phyloP scores from a whole-genome alignment of 1,140 invertebrate species.

The Hormaphis cornu region DNA sequence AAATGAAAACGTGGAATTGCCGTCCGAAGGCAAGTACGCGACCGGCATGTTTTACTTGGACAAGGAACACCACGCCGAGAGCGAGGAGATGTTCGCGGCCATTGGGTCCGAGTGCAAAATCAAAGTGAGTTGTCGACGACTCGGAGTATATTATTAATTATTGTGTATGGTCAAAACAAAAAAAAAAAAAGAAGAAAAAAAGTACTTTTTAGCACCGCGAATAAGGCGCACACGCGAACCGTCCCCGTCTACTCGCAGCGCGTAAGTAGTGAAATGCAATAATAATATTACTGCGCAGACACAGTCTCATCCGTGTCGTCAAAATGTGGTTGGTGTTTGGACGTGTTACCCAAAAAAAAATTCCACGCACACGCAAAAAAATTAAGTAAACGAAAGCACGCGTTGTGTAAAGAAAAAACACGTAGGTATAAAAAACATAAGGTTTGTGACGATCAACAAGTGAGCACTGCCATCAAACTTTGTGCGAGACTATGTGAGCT shows the following conservation, averaged over 20 bases:
- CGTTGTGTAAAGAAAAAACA: background rate
- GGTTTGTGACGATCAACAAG: constrained; percentile 1
- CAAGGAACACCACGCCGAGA: constrained; percentile 65
- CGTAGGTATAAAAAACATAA: background rate
- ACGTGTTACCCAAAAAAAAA: too few species aligned
- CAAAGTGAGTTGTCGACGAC: constrained; percentile 45
- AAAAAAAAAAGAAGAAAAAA: background rate
- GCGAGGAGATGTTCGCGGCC: constrained; percentile 68
- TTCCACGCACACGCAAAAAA: too few species aligned
- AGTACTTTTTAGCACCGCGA: constrained; percentile 12
- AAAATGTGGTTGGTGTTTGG: too few species aligned
- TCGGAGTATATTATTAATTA: constrained; percentile 33
- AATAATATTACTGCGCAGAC: background rate
- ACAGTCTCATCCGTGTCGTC: too few species aligned
- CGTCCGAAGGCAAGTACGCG: constrained; percentile 79
- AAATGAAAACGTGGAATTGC: constrained; percentile 67
- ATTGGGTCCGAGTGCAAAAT: constrained; percentile 73
- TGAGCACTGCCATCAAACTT: constrained; percentile 2
- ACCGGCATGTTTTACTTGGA: constrained; percentile 93
- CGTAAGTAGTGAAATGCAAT: background rate
- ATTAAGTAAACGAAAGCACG: too few species aligned
- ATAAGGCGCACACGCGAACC: background rate
- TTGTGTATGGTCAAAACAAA: background rate
- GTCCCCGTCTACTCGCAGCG: background rate
- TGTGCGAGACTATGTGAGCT: constrained; percentile 30